phyloP scores from a whole-genome alignment of 2,888 invertebrate species.

The Alviniconcha strummeri region DNA sequence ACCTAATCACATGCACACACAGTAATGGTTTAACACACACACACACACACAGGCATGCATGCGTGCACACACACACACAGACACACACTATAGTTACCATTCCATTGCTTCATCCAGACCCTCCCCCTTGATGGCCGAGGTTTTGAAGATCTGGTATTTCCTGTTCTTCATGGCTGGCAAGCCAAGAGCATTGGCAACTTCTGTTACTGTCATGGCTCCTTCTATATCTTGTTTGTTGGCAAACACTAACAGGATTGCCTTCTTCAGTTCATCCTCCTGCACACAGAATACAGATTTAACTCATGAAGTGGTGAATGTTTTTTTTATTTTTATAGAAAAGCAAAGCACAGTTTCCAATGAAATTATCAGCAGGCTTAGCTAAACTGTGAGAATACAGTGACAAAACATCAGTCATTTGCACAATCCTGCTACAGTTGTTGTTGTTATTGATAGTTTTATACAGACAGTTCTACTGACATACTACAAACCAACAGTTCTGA shows the following conservation, averaged over 20 bases:
- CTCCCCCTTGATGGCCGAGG: conserved; percentile 97
- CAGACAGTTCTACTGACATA: too few relatives aligned
- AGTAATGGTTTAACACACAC: not conserved
- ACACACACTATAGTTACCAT: conserved; percentile 79
- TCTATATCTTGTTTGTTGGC: conserved; percentile 99
- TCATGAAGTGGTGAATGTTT: too few relatives aligned
- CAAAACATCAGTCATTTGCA: not conserved
- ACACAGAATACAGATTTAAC: not conserved
- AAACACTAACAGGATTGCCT: conserved; percentile 95
- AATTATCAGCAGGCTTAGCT: too few relatives aligned
- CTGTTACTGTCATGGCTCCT: conserved; percentile 96
- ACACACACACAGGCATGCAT: not conserved
- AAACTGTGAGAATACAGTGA: too few relatives aligned
- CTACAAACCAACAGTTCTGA: too few relatives aligned
- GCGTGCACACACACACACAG: not conserved
- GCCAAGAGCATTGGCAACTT: conserved; percentile 95
- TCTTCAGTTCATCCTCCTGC: conserved; percentile 96
- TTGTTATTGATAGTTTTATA: too few relatives aligned
- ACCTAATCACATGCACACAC: too few relatives aligned
- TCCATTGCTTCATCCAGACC: conserved; percentile 99
- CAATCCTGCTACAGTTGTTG: too few relatives aligned
- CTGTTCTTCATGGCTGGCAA: conserved; percentile 95
- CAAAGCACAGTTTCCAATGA: too few relatives aligned
- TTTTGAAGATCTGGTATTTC: conserved; percentile 99
- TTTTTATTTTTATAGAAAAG: too few relatives aligned